A percentile compares a stretch with the other conserved stretches of the same genome.
These are phyloP conservation scores for Scrobipalpa costella DNA, from an alignment of 2,888 invertebrate genomes.

Conservation along the genomic window DNA sequence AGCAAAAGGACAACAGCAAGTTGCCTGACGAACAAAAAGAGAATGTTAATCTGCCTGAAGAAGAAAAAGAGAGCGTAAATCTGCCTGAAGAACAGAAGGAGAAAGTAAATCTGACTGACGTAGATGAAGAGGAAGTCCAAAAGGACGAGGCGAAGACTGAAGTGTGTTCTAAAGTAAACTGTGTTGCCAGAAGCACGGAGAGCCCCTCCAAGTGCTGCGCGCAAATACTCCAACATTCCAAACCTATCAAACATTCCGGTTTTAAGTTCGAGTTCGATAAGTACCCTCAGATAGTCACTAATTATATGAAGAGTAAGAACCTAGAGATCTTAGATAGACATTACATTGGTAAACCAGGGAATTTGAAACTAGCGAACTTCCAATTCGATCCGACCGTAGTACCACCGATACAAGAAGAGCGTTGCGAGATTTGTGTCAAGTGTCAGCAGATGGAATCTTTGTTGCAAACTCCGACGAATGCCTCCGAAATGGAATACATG, in stretches of 20 bases:
- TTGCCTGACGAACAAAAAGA: neutral
- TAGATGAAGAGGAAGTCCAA: neutral
- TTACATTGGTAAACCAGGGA: conserved; percentile 80
- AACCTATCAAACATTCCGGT: conserved; percentile 84
- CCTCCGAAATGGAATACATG: conserved; percentile 84
- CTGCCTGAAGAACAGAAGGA: conserved; percentile 54
- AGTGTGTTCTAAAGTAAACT: conserved; percentile 47
- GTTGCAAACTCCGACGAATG: conserved; percentile 89
- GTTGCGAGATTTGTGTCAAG: conserved; percentile 78
- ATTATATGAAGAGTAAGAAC: conserved; percentile 89
- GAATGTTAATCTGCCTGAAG: neutral
- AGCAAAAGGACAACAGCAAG: neutral
- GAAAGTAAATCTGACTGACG: conserved; percentile 37
- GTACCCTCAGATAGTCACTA: conserved; percentile 87
- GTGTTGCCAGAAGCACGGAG: conserved; percentile 41
- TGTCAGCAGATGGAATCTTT: conserved; percentile 79
- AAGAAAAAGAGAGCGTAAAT: neutral
- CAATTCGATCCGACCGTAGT: conserved; percentile 76
- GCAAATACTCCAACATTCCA: conserved; percentile 80
- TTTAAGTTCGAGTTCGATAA: conserved; percentile 88
- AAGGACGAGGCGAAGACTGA: conserved; percentile 38
- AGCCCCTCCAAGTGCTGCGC: conserved; percentile 73
- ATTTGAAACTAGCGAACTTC: conserved; percentile 76
- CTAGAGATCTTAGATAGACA: conserved; percentile 83
- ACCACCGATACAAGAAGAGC: conserved; percentile 70